Conservation (phyloP, 92 coral and sea anemone genomes). For the Phenganax marumi region DNA sequence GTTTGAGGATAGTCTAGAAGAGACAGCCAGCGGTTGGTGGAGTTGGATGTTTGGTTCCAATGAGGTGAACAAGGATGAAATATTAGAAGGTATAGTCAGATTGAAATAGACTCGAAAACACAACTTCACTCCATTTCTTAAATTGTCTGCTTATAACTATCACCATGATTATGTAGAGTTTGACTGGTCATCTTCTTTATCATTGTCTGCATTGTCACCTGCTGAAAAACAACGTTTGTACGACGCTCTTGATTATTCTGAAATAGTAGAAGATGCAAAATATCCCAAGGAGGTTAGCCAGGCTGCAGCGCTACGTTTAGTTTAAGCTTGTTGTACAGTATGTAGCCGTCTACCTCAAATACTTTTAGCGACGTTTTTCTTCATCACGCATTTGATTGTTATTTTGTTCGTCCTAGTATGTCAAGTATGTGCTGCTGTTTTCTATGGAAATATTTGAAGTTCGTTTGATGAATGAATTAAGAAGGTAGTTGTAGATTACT, state of each 20-base stretch:
- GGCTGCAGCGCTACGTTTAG: not conserved
- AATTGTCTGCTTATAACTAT: not conserved
- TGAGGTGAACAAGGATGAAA: not conserved
- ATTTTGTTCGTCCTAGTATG: slow-evolving; percentile 13
- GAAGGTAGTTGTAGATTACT: slow-evolving; percentile 20
- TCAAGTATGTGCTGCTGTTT: slow-evolving; percentile 16
- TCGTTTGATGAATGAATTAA: slow-evolving; percentile 24
- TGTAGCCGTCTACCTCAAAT: not conserved
- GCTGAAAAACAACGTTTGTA: slow-evolving; percentile 85
- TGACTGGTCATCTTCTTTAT: slow-evolving; percentile 8
- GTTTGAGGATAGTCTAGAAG: slow-evolving; percentile 45
- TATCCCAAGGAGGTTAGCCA: slow-evolving; percentile 80
- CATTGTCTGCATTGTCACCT: slow-evolving; percentile 63
- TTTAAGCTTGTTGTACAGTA: not conserved
- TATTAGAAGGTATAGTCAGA: not conserved
- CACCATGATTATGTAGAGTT: not conserved
- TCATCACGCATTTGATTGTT: not conserved
- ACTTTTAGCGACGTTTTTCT: not conserved
- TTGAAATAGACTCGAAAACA: not conserved
- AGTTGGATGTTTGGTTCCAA: slow-evolving; percentile 33
- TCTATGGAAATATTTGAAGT: slow-evolving; percentile 36
- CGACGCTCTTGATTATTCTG: slow-evolving; percentile 87
- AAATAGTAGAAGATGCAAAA: slow-evolving; percentile 63
- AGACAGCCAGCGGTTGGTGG: slow-evolving; percentile 58
- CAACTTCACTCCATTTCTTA: not conserved